Evolutionary conservation across 2,888 invertebrate species (phyloP).

Genomic region (Endomychus coccineus): DNA sequence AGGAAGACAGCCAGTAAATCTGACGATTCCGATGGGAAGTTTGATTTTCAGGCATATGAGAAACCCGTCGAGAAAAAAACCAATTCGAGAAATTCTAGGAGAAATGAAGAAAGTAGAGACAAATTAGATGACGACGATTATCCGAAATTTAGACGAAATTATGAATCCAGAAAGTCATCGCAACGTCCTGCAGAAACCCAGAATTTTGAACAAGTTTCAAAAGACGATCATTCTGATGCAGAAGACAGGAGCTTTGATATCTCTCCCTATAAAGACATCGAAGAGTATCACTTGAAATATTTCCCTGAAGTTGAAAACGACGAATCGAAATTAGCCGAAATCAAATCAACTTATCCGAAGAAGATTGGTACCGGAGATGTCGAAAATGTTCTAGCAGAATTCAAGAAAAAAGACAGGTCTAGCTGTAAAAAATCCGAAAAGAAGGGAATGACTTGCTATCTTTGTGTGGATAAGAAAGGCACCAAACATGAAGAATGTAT

Average conservation of each 20-base stretch:
- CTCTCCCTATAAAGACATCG: conserved; percentile 46
- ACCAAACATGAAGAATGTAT: conserved; percentile 72
- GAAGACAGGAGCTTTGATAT: conserved; percentile 35
- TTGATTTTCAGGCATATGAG: no score
- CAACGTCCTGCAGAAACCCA: no score
- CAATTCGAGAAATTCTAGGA: no score
- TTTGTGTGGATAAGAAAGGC: conserved; percentile 62
- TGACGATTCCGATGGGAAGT: no score
- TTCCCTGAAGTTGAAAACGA: conserved; percentile 41
- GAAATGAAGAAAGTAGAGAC: no score
- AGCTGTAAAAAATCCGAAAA: conserved; percentile 64
- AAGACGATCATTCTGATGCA: conserved; percentile 16
- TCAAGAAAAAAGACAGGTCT: conserved; percentile 63
- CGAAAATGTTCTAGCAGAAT: conserved; percentile 64
- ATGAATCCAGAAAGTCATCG: no score
- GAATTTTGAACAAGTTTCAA: conserved; percentile 8
- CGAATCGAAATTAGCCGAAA: conserved; percentile 39
- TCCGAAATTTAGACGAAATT: no score
- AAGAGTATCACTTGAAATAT: conserved; percentile 43
- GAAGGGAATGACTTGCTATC: conserved; percentile 70
- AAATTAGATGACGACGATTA: no score
- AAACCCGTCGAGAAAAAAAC: no score
- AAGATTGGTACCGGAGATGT: conserved; percentile 53
- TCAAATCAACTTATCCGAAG: conserved; percentile 15
- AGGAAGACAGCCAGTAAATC: neutral